phyloP scores from a whole-genome alignment of 2,113 vertebrate species.

The Prolemur simus region DNA sequence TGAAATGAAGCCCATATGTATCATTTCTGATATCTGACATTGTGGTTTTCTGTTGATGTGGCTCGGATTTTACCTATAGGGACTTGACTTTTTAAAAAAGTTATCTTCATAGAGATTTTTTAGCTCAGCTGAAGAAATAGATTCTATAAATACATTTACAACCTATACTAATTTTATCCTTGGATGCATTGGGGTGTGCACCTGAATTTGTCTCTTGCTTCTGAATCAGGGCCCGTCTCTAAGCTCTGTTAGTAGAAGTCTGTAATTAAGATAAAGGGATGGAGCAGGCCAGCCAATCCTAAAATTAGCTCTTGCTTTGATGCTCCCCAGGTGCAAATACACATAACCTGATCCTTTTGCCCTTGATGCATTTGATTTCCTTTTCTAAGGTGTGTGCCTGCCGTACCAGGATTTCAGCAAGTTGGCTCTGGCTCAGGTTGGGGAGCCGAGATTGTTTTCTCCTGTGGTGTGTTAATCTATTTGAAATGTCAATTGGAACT shows the following conservation, averaged over 20 bases:
- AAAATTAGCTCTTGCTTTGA: conserved; percentile 27
- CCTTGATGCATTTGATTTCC: background rate
- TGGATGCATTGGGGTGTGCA: background rate
- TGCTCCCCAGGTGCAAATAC: conserved; percentile 33
- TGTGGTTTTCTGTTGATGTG: background rate
- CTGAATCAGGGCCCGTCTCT: background rate
- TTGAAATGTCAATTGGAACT: conserved; percentile 8
- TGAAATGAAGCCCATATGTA: background rate
- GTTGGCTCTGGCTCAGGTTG: background rate
- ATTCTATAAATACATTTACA: conserved; percentile 54
- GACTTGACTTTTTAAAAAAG: background rate
- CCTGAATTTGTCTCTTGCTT: conserved; percentile 7
- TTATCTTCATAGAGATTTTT: background rate
- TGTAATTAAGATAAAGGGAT: conserved; percentile 57
- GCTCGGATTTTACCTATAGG: background rate
- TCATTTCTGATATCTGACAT: background rate
- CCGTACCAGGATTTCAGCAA: background rate
- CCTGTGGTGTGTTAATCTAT: background rate
- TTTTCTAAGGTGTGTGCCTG: background rate
- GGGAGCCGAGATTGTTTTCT: background rate
- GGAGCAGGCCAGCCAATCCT: background rate
- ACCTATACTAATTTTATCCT: conserved; percentile 51
- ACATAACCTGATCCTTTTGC: background rate
- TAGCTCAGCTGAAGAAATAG: background rate
- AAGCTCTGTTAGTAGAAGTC: background rate